A percentile compares a stretch with the other conserved stretches of the same genome.
Evolutionary conservation across 2,888 invertebrate genomes (phyloP).

Genomic region (Hirtodrosophila trivittata): DNA sequence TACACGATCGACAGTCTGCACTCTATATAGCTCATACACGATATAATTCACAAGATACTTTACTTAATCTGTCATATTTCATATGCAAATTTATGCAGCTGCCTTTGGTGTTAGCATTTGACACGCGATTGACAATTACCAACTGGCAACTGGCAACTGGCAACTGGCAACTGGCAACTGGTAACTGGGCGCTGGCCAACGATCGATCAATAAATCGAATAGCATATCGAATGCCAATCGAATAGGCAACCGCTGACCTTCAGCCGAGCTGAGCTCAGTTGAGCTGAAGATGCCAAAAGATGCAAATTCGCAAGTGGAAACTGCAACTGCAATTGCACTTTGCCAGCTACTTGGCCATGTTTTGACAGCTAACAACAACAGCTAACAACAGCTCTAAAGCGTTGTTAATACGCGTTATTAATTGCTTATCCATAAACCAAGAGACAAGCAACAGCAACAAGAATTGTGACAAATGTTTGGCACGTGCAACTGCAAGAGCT

Average conservation of each 20-base stretch:
- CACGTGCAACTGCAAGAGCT: slow-evolving; percentile 53
- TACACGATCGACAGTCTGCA: neutral
- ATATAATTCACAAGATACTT: slow-evolving; percentile 36
- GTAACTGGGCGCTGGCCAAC: slow-evolving; percentile 30
- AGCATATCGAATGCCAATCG: slow-evolving; percentile 32
- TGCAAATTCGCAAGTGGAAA: slow-evolving; percentile 1
- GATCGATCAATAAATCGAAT: slow-evolving; percentile 31
- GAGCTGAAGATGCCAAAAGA: slow-evolving; percentile 13
- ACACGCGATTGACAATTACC: slow-evolving; percentile 6
- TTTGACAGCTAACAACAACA: slow-evolving; percentile 25
- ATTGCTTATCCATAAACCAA: slow-evolving; percentile 36
- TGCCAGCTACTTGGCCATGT: slow-evolving; percentile 17
- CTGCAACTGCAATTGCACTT: slow-evolving; percentile 15
- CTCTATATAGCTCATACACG: too few species aligned
- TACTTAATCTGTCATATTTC: slow-evolving; percentile 51
- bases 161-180: neutral
- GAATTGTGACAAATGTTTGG: slow-evolving; percentile 30
- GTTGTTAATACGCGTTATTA: slow-evolving; percentile 45
- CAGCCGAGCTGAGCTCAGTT: neutral
- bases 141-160: neutral
- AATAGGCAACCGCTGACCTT: slow-evolving; percentile 22
- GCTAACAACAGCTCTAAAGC: neutral
- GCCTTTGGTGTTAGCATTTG: slow-evolving; percentile 14
- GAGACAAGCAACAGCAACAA: slow-evolving; percentile 12
- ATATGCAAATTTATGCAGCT: slow-evolving; percentile 55